Evolutionary conservation across 2,113 vertebrate species (phyloP).

Genomic region (Zapornia atra): DNA sequence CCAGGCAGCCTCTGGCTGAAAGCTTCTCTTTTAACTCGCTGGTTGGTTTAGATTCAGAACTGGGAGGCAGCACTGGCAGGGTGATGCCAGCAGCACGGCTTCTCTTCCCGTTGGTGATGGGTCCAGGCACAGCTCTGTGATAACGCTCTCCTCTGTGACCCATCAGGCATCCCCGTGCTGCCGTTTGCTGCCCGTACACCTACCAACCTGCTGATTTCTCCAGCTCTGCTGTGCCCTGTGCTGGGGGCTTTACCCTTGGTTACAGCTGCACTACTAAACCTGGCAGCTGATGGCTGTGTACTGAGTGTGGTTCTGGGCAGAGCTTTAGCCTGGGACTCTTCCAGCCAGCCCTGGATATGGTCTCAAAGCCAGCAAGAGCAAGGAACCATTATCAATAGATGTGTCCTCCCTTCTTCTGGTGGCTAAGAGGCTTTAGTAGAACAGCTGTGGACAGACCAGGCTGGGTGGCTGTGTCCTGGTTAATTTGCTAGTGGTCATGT

Average conservation of each 20-base stretch:
- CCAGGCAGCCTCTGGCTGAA: background rate
- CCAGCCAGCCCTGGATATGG: background rate
- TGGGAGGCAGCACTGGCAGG: background rate
- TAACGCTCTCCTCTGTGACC: accelerated
- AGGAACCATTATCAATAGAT: background rate
- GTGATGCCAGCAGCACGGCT: background rate
- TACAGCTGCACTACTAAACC: background rate
- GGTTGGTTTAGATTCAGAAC: background rate
- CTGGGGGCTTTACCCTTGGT: background rate
- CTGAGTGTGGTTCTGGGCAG: background rate
- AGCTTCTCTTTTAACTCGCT: background rate
- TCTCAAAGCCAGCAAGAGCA: background rate
- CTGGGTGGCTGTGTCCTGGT: background rate
- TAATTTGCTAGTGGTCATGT: background rate
- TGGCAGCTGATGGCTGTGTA: background rate
- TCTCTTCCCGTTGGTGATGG: background rate
- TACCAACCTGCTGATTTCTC: background rate
- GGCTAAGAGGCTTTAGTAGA: background rate
- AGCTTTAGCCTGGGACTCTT: background rate
- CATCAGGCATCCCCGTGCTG: accelerated
- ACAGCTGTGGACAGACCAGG: background rate
- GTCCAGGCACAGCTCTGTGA: background rate
- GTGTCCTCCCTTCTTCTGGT: background rate
- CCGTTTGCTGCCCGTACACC: accelerated
- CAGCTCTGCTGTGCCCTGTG: background rate